Evolutionary conservation across 2,797 vertebrate species (phyloP).

Genomic region (Megalops cyprinoides): DNA sequence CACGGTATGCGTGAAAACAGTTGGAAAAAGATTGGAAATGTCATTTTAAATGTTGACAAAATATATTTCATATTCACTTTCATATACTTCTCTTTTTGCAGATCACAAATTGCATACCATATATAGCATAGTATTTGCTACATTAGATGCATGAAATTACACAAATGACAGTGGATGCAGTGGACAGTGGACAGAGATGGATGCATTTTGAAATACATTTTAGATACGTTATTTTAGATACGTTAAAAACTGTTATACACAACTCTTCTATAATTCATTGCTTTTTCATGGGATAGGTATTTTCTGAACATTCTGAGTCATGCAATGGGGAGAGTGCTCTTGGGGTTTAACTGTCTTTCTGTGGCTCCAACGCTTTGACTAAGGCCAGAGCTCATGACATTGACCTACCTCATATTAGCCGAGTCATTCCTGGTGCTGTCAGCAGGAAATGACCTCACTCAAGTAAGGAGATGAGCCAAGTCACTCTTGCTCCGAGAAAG

Average conservation of each 20-base stretch:
- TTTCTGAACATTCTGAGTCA: too few relatives aligned
- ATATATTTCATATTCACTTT: too few relatives aligned
- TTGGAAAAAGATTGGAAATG: too few relatives aligned
- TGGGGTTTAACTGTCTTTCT: background rate
- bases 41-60: too few relatives aligned
- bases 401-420: background rate
- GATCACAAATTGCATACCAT: background rate
- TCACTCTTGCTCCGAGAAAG: background rate
- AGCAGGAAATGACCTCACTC: background rate
- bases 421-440: constrained; percentile 7
- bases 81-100: background rate
- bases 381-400: background rate
- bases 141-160: too few relatives aligned
- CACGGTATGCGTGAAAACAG: too few relatives aligned
- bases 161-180: too few relatives aligned
- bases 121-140: background rate
- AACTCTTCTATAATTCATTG: too few relatives aligned
- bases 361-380: background rate
- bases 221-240: background rate
- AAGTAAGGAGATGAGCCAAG: background rate
- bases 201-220: background rate
- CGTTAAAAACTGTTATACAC: too few relatives aligned
- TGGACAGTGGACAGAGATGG: too few relatives aligned
- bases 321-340: background rate
- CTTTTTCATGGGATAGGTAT: background rate